A percentile compares a stretch with the other conserved stretches of the same genome.
phyloP scores from a whole-genome alignment of 2,113 vertebrate genomes.

The Nematolebias whitei region DNA sequence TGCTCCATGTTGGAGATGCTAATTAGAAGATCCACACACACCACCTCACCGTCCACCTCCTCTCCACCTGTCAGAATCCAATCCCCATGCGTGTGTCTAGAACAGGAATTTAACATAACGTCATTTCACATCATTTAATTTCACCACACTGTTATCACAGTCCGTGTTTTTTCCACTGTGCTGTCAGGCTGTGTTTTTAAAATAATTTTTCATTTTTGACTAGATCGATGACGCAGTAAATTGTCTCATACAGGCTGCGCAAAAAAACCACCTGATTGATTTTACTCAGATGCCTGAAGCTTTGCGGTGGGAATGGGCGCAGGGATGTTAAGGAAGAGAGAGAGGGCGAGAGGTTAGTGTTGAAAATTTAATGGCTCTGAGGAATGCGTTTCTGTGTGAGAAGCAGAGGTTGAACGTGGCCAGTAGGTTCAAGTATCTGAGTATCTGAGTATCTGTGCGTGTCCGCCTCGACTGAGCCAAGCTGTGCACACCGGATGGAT shows the following conservation, averaged over 20 bases:
- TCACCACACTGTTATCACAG: slow-evolving; percentile 18
- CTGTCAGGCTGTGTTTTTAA: slow-evolving; percentile 36
- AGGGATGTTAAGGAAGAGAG: slow-evolving; percentile 14
- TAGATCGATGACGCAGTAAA: slow-evolving; percentile 45
- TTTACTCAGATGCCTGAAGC: slow-evolving; percentile 28
- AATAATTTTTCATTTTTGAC: slow-evolving; percentile 33
- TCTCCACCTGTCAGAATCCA: slow-evolving; percentile 17
- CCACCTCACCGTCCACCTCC: background rate
- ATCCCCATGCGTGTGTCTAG: slow-evolving; percentile 7
- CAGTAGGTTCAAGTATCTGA: slow-evolving; percentile 1
- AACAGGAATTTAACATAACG: slow-evolving; percentile 27
- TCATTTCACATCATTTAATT: slow-evolving; percentile 43
- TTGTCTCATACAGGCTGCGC: slow-evolving; percentile 17
- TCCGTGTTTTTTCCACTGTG: background rate
- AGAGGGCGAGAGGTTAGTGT: slow-evolving; percentile 25
- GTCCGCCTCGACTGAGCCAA: background rate
- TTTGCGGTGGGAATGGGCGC: slow-evolving; percentile 7
- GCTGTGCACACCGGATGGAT: slow-evolving; percentile 6
- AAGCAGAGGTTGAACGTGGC: background rate
- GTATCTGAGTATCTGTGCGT: no score
- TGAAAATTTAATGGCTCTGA: slow-evolving; percentile 21
- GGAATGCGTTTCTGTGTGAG: slow-evolving; percentile 1
- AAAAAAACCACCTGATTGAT: slow-evolving; percentile 57
- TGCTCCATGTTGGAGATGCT: slow-evolving; percentile 17
- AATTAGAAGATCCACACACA: slow-evolving; percentile 17